Percentiles rank a stretch among this genome's conserved stretches.
Conservation (phyloP, 2,797 vertebrate species). For the Malacoraja senta region DNA sequence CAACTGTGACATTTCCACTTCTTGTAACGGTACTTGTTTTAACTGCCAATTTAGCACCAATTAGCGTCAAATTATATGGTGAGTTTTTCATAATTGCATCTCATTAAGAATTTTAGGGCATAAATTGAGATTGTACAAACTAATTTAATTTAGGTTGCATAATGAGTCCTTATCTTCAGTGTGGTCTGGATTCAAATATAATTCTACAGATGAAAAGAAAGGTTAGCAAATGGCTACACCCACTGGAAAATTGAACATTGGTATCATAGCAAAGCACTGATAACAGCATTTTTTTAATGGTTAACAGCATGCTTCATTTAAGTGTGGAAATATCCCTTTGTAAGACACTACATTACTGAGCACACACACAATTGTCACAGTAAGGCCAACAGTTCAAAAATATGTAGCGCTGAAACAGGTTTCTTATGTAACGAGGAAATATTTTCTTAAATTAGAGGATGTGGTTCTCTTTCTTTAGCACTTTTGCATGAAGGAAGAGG, state of each 20-base stretch:
- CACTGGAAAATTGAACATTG: neutral
- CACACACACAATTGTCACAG: neutral
- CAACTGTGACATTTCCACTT: neutral
- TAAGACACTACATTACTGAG: neutral
- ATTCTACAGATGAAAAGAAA: neutral
- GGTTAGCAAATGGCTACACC: neutral
- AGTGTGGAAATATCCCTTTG: neutral
- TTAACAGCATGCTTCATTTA: neutral
- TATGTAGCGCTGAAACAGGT: neutral
- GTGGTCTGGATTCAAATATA: neutral
- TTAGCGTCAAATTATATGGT: neutral
- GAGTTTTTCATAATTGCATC: neutral
- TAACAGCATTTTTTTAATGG: neutral
- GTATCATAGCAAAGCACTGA: neutral
- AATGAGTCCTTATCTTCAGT: constrained; percentile 5
- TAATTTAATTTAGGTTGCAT: constrained; percentile 5
- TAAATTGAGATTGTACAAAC: neutral
- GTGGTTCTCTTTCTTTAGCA: neutral
- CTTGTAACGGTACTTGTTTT: neutral
- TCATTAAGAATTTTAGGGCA: neutral
- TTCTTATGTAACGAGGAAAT: neutral
- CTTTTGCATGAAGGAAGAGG: neutral
- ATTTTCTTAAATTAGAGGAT: neutral
- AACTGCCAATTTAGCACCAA: constrained; percentile 5
- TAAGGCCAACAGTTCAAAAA: neutral